Conservation (phyloP, 2,888 invertebrate species). For the Leuctra nigra region DNA sequence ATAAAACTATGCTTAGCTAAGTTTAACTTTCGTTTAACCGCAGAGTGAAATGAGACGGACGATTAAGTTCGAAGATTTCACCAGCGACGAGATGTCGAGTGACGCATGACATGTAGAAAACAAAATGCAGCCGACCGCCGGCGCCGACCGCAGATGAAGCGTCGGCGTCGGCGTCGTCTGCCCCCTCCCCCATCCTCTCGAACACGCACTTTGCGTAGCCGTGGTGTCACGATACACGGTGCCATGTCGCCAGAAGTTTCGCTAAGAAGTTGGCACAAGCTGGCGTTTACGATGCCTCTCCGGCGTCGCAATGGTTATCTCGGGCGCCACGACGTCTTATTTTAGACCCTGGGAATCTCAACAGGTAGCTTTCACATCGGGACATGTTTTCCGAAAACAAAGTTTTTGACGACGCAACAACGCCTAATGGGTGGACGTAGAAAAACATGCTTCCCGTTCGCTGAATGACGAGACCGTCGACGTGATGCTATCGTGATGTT, state of each 20-base stretch:
- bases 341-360: not conserved
- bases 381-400: no score
- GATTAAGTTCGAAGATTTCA: no score
- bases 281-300: not conserved
- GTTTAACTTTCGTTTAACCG: no score
- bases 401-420: no score
- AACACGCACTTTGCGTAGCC: not conserved
- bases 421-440: no score
- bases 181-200: not conserved
- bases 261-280: not conserved
- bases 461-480: not conserved
- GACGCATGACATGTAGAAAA: not conserved
- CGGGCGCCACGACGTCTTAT: no score
- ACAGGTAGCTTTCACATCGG: no score
- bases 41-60: no score
- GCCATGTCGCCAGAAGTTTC: not conserved
- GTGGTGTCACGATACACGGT: not conserved
- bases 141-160: slow-evolving; percentile 4
- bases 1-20: no score
- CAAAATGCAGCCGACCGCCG: not conserved
- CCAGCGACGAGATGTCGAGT: no score
- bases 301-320: no score
- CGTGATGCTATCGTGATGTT: not conserved
- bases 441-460: no score
- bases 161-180: not conserved